Percentiles rank a stretch among this genome's conserved stretches.
phyloP scores from a whole-genome alignment of 2,888 invertebrate species.

The Caenorhabditis parvicauda region DNA sequence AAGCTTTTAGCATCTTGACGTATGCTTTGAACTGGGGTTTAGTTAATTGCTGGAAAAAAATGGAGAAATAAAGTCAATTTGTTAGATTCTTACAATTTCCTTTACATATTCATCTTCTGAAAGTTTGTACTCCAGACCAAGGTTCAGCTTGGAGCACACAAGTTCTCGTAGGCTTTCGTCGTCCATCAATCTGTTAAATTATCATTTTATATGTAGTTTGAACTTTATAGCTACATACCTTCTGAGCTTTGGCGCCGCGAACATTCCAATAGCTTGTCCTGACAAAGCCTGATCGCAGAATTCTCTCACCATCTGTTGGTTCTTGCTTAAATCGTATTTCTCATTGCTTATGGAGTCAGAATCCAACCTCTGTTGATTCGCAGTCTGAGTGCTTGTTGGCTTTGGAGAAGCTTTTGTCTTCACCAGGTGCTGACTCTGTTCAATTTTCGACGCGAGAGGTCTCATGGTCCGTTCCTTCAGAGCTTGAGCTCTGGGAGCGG shows the following conservation, averaged over 20 bases:
- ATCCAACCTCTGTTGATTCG: conserved; percentile 48
- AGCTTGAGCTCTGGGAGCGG: conserved; percentile 62
- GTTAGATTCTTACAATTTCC: conserved; percentile 79
- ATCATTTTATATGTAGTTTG: not conserved
- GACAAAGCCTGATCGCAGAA: conserved; percentile 71
- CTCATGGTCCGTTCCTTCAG: conserved; percentile 57
- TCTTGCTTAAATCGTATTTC: conserved; percentile 53
- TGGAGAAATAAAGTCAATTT: not conserved
- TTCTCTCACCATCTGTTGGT: conserved; percentile 60
- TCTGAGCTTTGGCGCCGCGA: conserved; percentile 72
- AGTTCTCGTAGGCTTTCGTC: conserved; percentile 96
- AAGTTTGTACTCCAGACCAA: conserved; percentile 85
- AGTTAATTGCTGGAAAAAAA: conserved; percentile 76
- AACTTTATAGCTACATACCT: not conserved
- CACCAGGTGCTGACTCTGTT: conserved; percentile 56
- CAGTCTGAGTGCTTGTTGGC: conserved; percentile 45
- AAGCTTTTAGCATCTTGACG: conserved; percentile 84
- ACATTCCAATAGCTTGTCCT: conserved; percentile 93
- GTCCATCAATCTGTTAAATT: conserved; percentile 76
- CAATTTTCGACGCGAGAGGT: conserved; percentile 55
- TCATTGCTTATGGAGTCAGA: not conserved
- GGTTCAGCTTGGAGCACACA: conserved; percentile 89
- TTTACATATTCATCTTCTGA: conserved; percentile 90
- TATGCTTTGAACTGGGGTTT: conserved; percentile 94
- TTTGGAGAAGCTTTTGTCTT: conserved; percentile 34